These are phyloP conservation scores for Philotrypesis tridentata DNA, from an alignment of 1,140 invertebrate species.

Conservation along the genomic window DNA sequence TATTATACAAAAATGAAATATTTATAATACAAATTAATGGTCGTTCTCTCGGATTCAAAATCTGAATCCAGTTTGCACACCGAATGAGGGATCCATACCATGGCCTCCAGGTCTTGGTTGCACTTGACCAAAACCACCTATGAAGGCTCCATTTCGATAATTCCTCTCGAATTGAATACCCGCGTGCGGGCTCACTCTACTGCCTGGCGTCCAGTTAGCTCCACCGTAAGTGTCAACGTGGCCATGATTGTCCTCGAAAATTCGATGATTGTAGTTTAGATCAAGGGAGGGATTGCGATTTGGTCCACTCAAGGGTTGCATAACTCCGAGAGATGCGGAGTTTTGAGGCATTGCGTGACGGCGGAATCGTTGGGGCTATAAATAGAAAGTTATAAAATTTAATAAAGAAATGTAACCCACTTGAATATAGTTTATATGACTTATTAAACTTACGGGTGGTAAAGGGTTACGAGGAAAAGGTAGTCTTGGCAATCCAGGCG, in stretches of 20 bases:
- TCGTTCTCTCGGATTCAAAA: no score
- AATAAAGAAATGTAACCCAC: no score
- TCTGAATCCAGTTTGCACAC: conserved; percentile 10
- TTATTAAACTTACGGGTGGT: no score
- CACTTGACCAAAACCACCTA: conserved; percentile 48
- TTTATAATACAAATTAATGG: no score
- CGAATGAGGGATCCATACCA: conserved; percentile 38
- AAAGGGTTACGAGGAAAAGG: no score
- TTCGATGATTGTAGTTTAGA: conserved; percentile 48
- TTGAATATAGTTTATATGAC: no score
- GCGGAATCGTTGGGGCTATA: no score
- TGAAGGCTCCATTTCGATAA: conserved; percentile 46
- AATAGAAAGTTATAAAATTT: no score
- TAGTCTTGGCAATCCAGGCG: no score
- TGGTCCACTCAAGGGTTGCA: conserved; percentile 52
- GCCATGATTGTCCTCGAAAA: conserved; percentile 36
- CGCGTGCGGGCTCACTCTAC: conserved; percentile 42
- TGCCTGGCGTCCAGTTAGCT: not conserved
- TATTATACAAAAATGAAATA: no score
- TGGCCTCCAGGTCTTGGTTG: conserved; percentile 48
- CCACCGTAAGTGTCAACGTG: conserved; percentile 49
- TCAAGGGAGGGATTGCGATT: conserved; percentile 50
- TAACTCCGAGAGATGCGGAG: not conserved
- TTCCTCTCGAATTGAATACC: conserved; percentile 41
- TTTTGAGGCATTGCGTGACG: conserved; percentile 30